Evolutionary conservation across 2,888 invertebrate genomes (phyloP), one percentile per base, ranked within the genome.

Genomic region (Xestia rhomboidea): DNA sequence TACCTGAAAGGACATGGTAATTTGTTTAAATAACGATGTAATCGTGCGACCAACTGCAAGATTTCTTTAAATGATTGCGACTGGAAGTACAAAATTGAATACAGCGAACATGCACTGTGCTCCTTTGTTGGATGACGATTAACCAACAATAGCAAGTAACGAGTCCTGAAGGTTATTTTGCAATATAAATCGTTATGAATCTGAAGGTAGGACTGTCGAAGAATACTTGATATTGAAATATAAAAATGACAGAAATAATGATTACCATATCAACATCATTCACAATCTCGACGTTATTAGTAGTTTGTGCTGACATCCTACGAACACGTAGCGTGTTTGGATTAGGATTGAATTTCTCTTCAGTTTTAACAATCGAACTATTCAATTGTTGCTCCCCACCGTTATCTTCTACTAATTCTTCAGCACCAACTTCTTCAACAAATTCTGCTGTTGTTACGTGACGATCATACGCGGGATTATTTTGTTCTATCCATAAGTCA

Each of bases 271-370:
- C 92, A 49, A 68, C 15, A 77, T 83, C 81, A 46, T 70, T 63
- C 24, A 57, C 63, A 62, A 69, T 63, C 79, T 92, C 92, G 27
- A 90, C 87, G 74, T 89, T 88, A 79, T 92, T 93, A 4, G 94
- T 94, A 4, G 94, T 94, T 79, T 95, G 94, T 4, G 95, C 94
- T 0, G 94, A 93, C 74, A 92, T 92, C 79, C 94, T 90, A 54
- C 94, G 91, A n/a, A 94, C 92, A 44, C 90, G 89, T 51, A 89
- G 57, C 1, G 78, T 77, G 41, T 34, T 34, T 30, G 62, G 10
- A 34, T 86, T 91, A 21, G 90, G 81, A 68, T 86, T 89, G 4
- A 70, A 66, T 18, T 72, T 80, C 24, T 77, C 83, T 68, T 89
- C 90, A 63, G 62, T 49, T 82, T 89, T 88, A 10, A 84, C 77